These are phyloP conservation scores for Neotragus moschatus DNA, from an alignment of 2,113 vertebrate species.

Conservation along the genomic window DNA sequence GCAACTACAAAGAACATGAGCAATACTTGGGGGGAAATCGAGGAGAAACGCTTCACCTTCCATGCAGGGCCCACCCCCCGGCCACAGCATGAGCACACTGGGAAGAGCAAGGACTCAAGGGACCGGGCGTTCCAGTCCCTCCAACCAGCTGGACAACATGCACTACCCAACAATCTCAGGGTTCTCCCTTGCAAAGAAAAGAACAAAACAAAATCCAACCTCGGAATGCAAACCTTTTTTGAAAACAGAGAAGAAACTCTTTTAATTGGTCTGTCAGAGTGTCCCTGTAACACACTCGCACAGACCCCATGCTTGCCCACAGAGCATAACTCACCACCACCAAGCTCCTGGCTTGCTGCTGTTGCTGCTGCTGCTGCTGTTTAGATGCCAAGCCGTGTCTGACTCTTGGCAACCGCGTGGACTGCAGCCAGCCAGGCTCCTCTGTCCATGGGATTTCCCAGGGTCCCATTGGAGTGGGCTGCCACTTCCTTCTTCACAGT, in stretches of 20 bases:
- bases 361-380: not conserved
- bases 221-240: not conserved
- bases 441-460: not conserved
- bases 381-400: not conserved
- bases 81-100: fast-evolving
- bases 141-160: not conserved
- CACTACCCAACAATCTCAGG: not conserved
- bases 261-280: not conserved
- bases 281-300: not conserved
- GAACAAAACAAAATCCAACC: not conserved
- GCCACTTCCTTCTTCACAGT: not conserved
- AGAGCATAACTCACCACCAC: not conserved
- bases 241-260: not conserved
- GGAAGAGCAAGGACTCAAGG: fast-evolving
- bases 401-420: not conserved
- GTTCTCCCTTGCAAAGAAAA: not conserved
- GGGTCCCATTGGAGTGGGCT: not conserved
- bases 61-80: not conserved
- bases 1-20: not conserved
- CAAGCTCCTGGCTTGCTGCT: not conserved
- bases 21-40: not conserved
- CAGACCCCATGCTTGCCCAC: not conserved
- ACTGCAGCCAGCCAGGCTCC: not conserved
- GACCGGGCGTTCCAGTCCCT: not conserved
- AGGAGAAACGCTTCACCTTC: not conserved